Evolutionary conservation across 2,888 invertebrate species (phyloP).

Genomic region (Patella depressa): DNA sequence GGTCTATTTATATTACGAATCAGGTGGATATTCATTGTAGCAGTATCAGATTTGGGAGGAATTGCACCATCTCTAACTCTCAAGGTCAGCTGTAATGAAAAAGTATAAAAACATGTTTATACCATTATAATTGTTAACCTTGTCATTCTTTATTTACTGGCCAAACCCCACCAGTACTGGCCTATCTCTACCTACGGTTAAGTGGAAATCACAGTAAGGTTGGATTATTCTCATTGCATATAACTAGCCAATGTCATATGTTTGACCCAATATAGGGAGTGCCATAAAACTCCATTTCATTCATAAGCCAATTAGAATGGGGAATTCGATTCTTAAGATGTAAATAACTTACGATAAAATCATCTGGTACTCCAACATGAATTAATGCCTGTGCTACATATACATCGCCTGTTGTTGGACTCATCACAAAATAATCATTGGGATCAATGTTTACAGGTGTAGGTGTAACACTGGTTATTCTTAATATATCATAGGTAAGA

Average conservation of each 20-base stretch:
- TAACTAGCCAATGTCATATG: too few species aligned
- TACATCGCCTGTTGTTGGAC: conserved; percentile 47
- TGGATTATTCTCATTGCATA: too few species aligned
- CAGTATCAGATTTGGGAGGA: conserved; percentile 43
- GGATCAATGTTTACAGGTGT: conserved; percentile 30
- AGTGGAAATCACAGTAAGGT: too few species aligned
- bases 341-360: conserved; percentile 35
- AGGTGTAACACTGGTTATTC: conserved; percentile 30
- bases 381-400: conserved; percentile 53
- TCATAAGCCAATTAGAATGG: too few species aligned
- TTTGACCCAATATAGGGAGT: too few species aligned
- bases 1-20: conserved; percentile 58
- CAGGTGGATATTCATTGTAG: conserved; percentile 53
- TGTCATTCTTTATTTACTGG: too few species aligned
- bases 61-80: conserved; percentile 45
- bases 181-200: too few species aligned
- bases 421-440: conserved; percentile 49
- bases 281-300: too few species aligned
- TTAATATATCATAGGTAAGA: conserved; percentile 40
- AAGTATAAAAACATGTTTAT: not conserved
- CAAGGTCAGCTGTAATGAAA: conserved; percentile 49
- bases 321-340: too few species aligned
- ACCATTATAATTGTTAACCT: too few species aligned
- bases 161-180: too few species aligned
- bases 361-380: conserved; percentile 43